Evolutionary conservation across 1,140 invertebrate genomes (phyloP).

Genomic region (Panulirus ornatus): DNA sequence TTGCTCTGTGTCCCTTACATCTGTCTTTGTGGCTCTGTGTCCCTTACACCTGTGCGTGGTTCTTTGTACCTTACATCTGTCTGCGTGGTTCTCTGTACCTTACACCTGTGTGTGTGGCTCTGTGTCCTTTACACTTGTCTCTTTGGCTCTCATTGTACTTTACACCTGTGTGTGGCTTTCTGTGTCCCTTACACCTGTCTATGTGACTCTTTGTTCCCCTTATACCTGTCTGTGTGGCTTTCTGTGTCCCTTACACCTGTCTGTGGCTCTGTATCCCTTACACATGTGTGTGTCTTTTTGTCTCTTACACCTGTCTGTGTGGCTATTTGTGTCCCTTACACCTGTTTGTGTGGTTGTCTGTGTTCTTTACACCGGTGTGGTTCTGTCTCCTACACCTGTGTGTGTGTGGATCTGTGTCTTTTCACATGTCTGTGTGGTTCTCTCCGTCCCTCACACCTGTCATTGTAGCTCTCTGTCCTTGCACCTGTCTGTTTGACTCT

Average conservation of each 20-base stretch:
- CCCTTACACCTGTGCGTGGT: neutral
- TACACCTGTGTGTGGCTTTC: neutral
- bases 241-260: neutral
- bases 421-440: neutral
- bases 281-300: too few species aligned
- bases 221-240: too few species aligned
- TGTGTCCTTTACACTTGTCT: neutral
- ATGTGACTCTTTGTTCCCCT: too few species aligned
- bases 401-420: too few species aligned
- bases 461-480: neutral
- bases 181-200: too few species aligned
- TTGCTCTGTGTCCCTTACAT: neutral
- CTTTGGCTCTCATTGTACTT: neutral
- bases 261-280: too few species aligned
- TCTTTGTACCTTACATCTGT: too few species aligned
- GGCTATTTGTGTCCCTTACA: too few species aligned
- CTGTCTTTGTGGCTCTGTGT: neutral
- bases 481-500: neutral
- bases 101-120: neutral
- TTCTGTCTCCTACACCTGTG: neutral
- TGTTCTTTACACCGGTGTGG: neutral
- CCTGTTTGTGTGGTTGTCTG: neutral
- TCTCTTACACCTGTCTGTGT: too few species aligned
- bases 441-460: neutral
- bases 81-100: neutral